Evolutionary conservation across 2,888 invertebrate species (phyloP), one percentile per base, ranked within the genome.

Genomic region (Catocala sponsa): DNA sequence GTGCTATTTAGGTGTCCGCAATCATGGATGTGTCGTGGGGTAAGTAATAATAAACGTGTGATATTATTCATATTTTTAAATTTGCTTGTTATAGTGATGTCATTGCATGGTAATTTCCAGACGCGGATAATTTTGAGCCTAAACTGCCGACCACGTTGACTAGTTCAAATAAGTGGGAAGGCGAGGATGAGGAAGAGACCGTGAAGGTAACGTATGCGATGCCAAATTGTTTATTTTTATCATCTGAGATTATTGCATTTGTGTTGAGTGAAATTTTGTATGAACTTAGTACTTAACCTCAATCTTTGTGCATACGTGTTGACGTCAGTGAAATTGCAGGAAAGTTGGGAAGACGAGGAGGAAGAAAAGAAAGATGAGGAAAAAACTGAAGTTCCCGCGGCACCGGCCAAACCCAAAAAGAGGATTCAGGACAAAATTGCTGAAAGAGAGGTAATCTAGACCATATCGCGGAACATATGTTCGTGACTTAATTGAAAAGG

Each of bases 271-370:
- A 65, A 49, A 70, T 77, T 74, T 67, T 56, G 54, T 68, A 44
- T 62, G 67, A 63, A 65, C 72, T 78, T 74, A 57, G 66, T 65
- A 82, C 81, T 83, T 94, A 93, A 94, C 94, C 93, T 94, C 88
- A 89, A 75, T 81, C 73, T 67, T 66, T 79, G 86, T 85, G 88
- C 86, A 69, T 88, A 90, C 86, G 92, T 92, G 93, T 92, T 93
- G 92, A 91, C 87, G 88, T 91, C 85, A 83, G 79, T 82, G 64
- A n/a, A 79, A 79, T 90, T 89, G 76, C 90, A 98, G 98, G 98
- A 98, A 84, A 98, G 97, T 89, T 99, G 99, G 99, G 98, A 99
- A 88, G 98, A 98, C 92, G 98, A 97, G 48, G 97, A 98, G 83
- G 98, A 98, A 81, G 97, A 97, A 81, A 97, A 97, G 83, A 97